These are phyloP conservation scores for Ophion ventricosus DNA, from an alignment of 2,888 invertebrate genomes.

Conservation along the genomic window DNA sequence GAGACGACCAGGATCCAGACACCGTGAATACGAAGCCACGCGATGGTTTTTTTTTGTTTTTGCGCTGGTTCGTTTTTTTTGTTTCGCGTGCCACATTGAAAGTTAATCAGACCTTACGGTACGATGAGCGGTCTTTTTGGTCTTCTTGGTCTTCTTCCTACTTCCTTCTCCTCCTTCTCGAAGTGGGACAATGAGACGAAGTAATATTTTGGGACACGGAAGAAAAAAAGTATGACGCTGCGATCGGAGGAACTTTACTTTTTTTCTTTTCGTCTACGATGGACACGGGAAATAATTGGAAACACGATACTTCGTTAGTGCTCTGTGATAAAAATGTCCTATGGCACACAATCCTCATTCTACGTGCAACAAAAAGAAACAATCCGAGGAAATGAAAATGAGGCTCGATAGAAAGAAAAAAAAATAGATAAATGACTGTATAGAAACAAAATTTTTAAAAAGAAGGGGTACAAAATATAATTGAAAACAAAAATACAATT, in stretches of 20 bases:
- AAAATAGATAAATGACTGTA: too few species aligned
- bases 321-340: not conserved
- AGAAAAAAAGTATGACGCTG: not conserved
- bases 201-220: not conserved
- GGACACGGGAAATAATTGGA: not conserved
- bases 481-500: too few species aligned
- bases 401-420: too few species aligned
- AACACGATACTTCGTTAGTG: not conserved
- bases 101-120: not conserved
- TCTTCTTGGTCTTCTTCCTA: not conserved
- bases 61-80: not conserved
- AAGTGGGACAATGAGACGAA: not conserved
- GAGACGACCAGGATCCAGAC: slow-evolving; percentile 59
- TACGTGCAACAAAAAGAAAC: not conserved
- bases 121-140: slow-evolving; percentile 1
- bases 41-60: not conserved
- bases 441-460: too few species aligned
- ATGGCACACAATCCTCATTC: not conserved
- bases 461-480: too few species aligned
- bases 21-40: slow-evolving; percentile 10
- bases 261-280: not conserved
- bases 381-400: not conserved
- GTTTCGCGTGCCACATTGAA: slow-evolving; percentile 2
- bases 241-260: not conserved
- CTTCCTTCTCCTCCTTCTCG: not conserved